These are phyloP conservation scores for Isaurus tuberculatus DNA, from an alignment of 92 coral and sea anemone genomes.

Conservation along the genomic window DNA sequence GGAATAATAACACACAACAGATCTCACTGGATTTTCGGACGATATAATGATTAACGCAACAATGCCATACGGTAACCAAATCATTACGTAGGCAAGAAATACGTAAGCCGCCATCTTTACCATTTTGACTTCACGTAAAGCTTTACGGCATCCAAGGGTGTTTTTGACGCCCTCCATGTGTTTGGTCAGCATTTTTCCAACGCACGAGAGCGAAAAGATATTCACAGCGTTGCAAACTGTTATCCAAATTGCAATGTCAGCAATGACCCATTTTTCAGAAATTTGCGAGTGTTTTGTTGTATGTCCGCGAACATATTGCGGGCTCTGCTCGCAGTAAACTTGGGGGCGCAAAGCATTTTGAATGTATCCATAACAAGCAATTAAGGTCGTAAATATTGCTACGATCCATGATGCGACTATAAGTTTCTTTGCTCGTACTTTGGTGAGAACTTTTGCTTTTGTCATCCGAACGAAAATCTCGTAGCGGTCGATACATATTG, in stretches of 20 bases:
- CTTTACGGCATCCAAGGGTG: conserved; percentile 18
- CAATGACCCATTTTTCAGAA: conserved; percentile 41
- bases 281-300: conserved; percentile 26
- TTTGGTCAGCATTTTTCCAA: conserved; percentile 30
- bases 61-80: conserved; percentile 42
- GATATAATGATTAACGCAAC: conserved; percentile 1
- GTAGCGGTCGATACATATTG: conserved; percentile 41
- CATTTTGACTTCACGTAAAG: conserved; percentile 40
- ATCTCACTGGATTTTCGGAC: neutral
- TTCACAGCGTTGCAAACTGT: conserved; percentile 21
- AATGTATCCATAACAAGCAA: conserved; percentile 40
- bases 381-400: conserved; percentile 21
- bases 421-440: conserved; percentile 16
- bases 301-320: neutral
- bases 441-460: conserved; percentile 22
- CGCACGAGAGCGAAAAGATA: conserved; percentile 23
- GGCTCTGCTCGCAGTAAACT: conserved; percentile 37
- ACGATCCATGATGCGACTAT: conserved; percentile 20
- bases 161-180: conserved; percentile 39
- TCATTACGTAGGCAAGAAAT: conserved; percentile 23
- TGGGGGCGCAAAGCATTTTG: conserved; percentile 41
- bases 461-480: conserved; percentile 46
- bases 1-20: conserved; percentile 13
- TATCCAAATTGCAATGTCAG: conserved; percentile 33
- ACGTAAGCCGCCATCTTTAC: conserved; percentile 45